phyloP scores from a whole-genome alignment of 1,140 invertebrate species.

The Rhopalosiphum maidis region DNA sequence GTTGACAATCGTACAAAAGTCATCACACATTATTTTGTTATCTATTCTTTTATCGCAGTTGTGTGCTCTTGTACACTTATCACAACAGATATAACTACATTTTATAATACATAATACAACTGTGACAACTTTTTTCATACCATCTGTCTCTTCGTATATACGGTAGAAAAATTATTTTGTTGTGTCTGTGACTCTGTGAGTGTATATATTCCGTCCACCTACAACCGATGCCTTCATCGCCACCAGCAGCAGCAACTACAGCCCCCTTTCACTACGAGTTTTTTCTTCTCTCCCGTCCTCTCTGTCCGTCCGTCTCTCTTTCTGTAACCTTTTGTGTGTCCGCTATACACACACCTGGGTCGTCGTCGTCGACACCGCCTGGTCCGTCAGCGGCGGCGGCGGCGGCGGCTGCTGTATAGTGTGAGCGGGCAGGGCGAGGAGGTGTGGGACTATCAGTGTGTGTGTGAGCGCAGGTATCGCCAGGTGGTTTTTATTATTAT shows the following conservation, averaged over 20 bases:
- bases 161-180: too few relatives aligned
- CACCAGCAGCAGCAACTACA: not conserved
- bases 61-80: not conserved
- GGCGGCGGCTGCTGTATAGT: not conserved
- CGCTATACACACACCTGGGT: conserved; percentile 40
- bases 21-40: not conserved
- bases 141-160: not conserved
- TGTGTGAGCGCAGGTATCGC: conserved; percentile 42
- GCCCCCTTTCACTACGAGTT: conserved; percentile 37
- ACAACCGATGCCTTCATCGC: not conserved
- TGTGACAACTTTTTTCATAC: conserved; percentile 18
- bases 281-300: not conserved
- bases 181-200: not conserved
- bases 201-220: conserved; percentile 46
- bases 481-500: conserved; percentile 56
- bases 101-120: not conserved
- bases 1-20: conserved; percentile 6
- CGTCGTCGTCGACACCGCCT: not conserved
- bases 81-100: not conserved
- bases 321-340: conserved; percentile 51
- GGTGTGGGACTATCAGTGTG: conserved; percentile 11
- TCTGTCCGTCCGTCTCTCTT: not conserved
- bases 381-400: not conserved
- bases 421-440: not conserved
- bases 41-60: not conserved